Percentiles rank a stretch among this genome's conserved stretches.
These are phyloP conservation scores for Rhynchonycteris naso DNA, from an alignment of 2,797 vertebrate species.

Conservation along the genomic window DNA sequence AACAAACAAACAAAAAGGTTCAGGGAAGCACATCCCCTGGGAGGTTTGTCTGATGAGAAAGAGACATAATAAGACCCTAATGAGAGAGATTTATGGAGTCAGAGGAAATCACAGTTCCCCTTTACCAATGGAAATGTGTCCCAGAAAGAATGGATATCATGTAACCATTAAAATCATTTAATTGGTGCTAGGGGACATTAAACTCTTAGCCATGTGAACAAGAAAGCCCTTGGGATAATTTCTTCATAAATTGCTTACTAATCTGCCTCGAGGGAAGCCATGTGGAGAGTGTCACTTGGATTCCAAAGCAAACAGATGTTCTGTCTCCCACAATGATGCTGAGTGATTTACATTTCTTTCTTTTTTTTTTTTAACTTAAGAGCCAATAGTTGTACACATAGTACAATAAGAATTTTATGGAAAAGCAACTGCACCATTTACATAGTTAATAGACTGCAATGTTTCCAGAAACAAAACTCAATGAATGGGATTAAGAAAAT, in stretches of 20 bases:
- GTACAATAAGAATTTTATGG: conserved; percentile 9
- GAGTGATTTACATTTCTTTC: not conserved
- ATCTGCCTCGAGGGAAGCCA: conserved; percentile 47
- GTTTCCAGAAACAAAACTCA: conserved; percentile 33
- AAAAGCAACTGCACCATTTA: conserved; percentile 26
- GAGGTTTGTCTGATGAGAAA: not conserved
- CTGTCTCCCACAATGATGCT: not conserved
- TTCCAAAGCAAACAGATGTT: conserved; percentile 55
- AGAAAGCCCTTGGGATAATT: conserved; percentile 36
- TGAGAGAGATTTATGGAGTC: not conserved
- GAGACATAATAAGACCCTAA: not conserved
- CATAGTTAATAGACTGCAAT: conserved; percentile 32
- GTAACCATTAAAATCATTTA: not conserved
- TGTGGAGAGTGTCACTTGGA: conserved; percentile 35
- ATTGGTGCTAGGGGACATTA: not conserved
- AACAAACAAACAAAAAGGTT: not conserved
- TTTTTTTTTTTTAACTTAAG: not conserved
- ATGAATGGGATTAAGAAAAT: not conserved
- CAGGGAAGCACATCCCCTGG: not conserved
- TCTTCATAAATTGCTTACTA: conserved; percentile 21
- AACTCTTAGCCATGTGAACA: not conserved
- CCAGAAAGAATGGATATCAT: not conserved
- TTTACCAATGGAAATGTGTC: not conserved
- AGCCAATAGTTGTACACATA: not conserved
- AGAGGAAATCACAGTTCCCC: not conserved